Evolutionary conservation across 1,140 invertebrate species (phyloP).

Genomic region (Paralvinella palmiformis): DNA sequence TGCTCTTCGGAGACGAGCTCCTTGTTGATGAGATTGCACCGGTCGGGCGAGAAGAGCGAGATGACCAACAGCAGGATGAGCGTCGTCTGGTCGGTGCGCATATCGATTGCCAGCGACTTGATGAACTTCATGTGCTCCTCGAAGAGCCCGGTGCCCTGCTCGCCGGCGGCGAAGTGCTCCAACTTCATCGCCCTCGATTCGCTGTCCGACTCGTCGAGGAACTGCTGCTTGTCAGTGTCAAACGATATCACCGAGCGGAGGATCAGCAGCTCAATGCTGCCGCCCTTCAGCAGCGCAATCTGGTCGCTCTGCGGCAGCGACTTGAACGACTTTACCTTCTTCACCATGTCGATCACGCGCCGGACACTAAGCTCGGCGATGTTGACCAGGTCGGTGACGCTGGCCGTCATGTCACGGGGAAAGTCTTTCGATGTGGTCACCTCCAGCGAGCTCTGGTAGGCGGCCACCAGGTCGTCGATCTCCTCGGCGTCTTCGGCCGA

Average conservation of each 20-base stretch:
- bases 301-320: constrained; percentile 49
- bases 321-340: constrained; percentile 51
- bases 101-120: constrained; percentile 43
- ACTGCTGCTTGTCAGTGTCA: constrained; percentile 48
- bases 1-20: constrained; percentile 47
- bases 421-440: constrained; percentile 23
- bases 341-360: constrained; percentile 50
- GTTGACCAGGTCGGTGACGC: constrained; percentile 47
- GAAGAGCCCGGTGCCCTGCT: constrained; percentile 44
- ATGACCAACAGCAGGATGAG: constrained; percentile 53
- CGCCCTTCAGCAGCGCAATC: constrained; percentile 51
- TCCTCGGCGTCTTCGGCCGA: constrained; percentile 37
- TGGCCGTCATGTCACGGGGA: constrained; percentile 17
- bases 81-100: constrained; percentile 53
- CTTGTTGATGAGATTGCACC: constrained; percentile 49
- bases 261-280: constrained; percentile 55
- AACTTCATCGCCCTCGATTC: constrained; percentile 42
- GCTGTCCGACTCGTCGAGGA: constrained; percentile 45
- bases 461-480: constrained; percentile 42
- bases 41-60: constrained; percentile 54
- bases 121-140: constrained; percentile 55
- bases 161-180: constrained; percentile 31
- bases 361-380: constrained; percentile 49
- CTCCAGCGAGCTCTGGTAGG: constrained; percentile 46
- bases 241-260: constrained; percentile 50